phyloP scores from a whole-genome alignment of 2,797 vertebrate species.

The Melanotaenia parkinsoni region DNA sequence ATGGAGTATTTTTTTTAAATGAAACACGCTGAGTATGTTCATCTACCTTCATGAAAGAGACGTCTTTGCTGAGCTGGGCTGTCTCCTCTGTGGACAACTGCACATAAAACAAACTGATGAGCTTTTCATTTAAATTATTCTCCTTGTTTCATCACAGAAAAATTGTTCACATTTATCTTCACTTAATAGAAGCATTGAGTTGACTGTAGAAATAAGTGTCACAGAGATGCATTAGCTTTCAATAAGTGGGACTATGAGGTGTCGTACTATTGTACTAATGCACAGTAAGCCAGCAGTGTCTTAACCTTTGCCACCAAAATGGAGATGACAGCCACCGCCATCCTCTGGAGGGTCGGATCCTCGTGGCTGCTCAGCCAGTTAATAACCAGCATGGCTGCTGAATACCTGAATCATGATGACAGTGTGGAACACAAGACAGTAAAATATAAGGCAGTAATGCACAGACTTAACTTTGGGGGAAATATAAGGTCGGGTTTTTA shows the following conservation, averaged over 20 bases:
- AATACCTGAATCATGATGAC: constrained; percentile 83
- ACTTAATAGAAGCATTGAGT: constrained; percentile 26
- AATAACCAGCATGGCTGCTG: constrained; percentile 93
- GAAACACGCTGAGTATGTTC: constrained; percentile 11
- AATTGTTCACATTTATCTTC: constrained; percentile 11
- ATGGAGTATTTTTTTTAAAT: not conserved
- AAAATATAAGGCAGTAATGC: constrained; percentile 30
- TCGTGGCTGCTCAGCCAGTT: constrained; percentile 92
- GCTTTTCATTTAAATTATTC: not conserved
- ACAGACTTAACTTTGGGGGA: constrained; percentile 18
- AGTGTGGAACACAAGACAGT: constrained; percentile 33
- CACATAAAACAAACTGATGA: constrained; percentile 27
- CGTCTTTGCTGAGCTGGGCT: constrained; percentile 87
- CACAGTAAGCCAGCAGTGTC: constrained; percentile 39
- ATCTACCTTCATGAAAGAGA: constrained; percentile 92
- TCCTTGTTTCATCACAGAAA: not conserved
- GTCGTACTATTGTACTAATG: constrained; percentile 40
- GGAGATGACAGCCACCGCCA: constrained; percentile 94
- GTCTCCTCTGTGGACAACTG: constrained; percentile 77
- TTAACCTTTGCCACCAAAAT: constrained; percentile 93
- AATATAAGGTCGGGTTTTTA: constrained; percentile 9
- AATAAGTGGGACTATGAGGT: constrained; percentile 37
- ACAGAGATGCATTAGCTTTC: constrained; percentile 16
- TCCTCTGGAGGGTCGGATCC: constrained; percentile 92
- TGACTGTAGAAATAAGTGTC: not conserved